A percentile compares a stretch with the other conserved stretches of the same genome.
Conservation (phyloP, 1,140 invertebrate genomes). For the Branchinecta lindahli region DNA sequence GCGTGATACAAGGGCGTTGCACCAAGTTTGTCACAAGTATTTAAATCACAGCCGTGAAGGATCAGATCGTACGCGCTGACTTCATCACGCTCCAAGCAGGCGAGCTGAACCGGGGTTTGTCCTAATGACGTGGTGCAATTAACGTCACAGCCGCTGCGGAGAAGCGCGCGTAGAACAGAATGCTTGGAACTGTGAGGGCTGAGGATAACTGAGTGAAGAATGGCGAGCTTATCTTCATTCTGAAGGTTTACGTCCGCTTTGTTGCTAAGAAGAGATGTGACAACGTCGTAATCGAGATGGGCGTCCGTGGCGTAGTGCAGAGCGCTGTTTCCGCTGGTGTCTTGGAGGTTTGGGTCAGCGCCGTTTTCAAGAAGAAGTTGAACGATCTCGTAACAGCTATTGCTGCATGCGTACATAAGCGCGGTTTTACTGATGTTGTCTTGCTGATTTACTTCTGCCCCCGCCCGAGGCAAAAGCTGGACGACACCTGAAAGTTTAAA, state of each 20-base stretch:
- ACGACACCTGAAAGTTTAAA: conserved; percentile 11
- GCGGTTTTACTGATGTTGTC: conserved; percentile 16
- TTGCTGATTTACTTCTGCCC: conserved; percentile 11
- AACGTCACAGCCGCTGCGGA: conserved; percentile 13
- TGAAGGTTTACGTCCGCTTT: conserved; percentile 16
- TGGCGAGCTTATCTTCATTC: conserved; percentile 17
- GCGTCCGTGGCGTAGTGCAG: conserved; percentile 16
- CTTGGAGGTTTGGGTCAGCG: conserved; percentile 13
- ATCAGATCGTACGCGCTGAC: conserved; percentile 14
- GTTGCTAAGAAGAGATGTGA: conserved; percentile 13
- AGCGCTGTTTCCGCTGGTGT: conserved; percentile 16
- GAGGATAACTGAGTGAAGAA: conserved; percentile 13
- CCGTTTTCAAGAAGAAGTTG: conserved; percentile 14
- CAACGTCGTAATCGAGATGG: conserved; percentile 7
- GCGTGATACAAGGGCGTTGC: conserved; percentile 19
- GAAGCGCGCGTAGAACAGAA: background rate
- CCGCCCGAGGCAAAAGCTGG: conserved; percentile 10
- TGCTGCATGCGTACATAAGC: conserved; percentile 1
- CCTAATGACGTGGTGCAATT: conserved; percentile 14
- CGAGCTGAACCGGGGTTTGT: conserved; percentile 19
- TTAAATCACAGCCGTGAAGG: conserved; percentile 4
- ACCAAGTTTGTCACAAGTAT: conserved; percentile 17
- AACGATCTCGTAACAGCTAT: conserved; percentile 11
- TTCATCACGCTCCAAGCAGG: conserved; percentile 16
- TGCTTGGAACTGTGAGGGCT: background rate